A percentile compares a stretch with the other conserved stretches of the same genome.
phyloP scores from a whole-genome alignment of 2,888 invertebrate genomes.

The Chouioia cunea region DNA sequence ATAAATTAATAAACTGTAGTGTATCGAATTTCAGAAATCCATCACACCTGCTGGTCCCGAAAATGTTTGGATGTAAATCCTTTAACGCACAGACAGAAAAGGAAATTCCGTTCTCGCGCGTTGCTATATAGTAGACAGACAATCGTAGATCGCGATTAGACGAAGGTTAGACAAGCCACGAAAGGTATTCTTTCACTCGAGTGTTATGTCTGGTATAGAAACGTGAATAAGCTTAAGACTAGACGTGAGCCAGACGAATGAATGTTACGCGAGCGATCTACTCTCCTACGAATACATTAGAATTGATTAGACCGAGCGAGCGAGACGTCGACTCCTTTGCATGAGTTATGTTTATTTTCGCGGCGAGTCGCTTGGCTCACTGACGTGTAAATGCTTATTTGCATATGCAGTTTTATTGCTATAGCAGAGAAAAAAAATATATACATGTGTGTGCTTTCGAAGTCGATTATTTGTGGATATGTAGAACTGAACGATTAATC shows the following conservation, averaged over 20 bases:
- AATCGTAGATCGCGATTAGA: constrained; percentile 40
- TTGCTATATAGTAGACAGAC: background rate
- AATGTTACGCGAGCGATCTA: background rate
- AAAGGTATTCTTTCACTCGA: too few species aligned
- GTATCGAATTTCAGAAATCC: too few species aligned
- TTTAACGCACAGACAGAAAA: background rate
- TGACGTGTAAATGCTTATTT: constrained; percentile 2
- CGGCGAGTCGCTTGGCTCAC: background rate
- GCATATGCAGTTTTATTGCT: background rate
- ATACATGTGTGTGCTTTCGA: too few species aligned
- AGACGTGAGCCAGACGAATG: constrained; percentile 35
- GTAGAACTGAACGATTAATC: too few species aligned
- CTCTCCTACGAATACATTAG: constrained; percentile 36
- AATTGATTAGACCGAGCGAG: constrained; percentile 24
- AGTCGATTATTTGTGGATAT: too few species aligned
- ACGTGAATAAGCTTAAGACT: background rate
- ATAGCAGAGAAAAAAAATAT: too few species aligned
- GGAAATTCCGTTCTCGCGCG: constrained; percentile 36
- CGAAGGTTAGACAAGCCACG: constrained; percentile 35
- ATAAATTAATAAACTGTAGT: too few species aligned
- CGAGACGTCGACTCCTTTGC: constrained; percentile 15
- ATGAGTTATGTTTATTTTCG: constrained; percentile 26
- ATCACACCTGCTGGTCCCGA: background rate
- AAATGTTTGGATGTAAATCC: background rate
- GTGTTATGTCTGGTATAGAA: background rate